Evolutionary conservation across 2,888 invertebrate genomes (phyloP), one percentile per base, ranked within the genome.

Genomic region (Drosophila mercatorum): DNA sequence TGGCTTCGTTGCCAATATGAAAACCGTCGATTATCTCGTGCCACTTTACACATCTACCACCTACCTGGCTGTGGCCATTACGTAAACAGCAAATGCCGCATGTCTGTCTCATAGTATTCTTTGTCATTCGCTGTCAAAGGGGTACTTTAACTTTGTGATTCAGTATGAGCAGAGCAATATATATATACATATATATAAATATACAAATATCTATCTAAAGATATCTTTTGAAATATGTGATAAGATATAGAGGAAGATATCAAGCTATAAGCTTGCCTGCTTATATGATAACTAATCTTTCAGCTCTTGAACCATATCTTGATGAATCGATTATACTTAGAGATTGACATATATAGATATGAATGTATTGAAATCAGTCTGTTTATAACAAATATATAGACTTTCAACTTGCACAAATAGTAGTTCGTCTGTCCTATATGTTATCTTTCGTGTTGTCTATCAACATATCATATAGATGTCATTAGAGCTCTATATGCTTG

Each of bases 81-180:
- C 67, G 74, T 78, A 68, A 78, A 74, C 44, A 17, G 47, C 46
- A 43, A 55, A 64, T 49, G 56, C 52, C 52, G 26, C 40, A 40
- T 46, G 31, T 11, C 41, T 26, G 36, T 46, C 52, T 22, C 40
- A 47, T 47, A 57, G 17, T 26, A 26, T 61, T 61, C 31, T 47
- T 63, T 40, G 17, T 28, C 36, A 8, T 43, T 4, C 34, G 5
- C 34, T 26, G n/a, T 5, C 11, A n/a, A 26, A 47, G 11, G n/a
- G n/a, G 36, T 17, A 58, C 12, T 7, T 0, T 0, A 4, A 38
- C 11, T 38, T 38, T 47, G n/a, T 11, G 2, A 47, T 28, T 22
- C 10, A n/a, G n/a, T 58, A 6, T 28, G 58, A 38, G 36, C 36
- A 36, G 2, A 7, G 22, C 6, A 14, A 5, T 8, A 11, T 3